phyloP scores from a whole-genome alignment of 2,113 vertebrate genomes.

The Hypanus sabinus region DNA sequence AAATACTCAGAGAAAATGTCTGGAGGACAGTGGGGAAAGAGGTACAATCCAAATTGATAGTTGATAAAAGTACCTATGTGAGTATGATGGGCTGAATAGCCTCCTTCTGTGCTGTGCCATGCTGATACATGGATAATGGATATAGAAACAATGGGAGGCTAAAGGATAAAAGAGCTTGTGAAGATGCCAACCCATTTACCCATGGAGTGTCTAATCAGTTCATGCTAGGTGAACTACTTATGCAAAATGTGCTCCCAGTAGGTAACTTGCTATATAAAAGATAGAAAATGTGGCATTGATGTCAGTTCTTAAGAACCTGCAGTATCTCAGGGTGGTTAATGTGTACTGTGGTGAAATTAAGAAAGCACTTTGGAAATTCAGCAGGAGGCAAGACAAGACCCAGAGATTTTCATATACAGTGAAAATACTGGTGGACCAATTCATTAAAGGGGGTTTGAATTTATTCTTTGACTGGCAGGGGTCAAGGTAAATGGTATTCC shows the following conservation, averaged over 20 bases:
- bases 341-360: not conserved
- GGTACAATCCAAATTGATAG: not conserved
- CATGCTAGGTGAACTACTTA: not conserved
- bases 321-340: not conserved
- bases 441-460: not conserved
- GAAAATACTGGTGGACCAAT: not conserved
- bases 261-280: not conserved
- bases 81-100: not conserved
- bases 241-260: not conserved
- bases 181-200: not conserved
- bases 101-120: not conserved
- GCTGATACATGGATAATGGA: not conserved
- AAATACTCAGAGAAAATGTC: too few relatives aligned
- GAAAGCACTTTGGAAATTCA: not conserved
- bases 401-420: not conserved
- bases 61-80: too few relatives aligned
- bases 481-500: not conserved
- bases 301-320: not conserved
- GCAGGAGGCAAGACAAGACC: not conserved
- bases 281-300: not conserved
- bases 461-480: not conserved
- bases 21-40: not conserved
- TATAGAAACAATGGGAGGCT: not conserved
- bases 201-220: not conserved
- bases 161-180: not conserved